Base-by-base conservation (phyloP, 2,888 invertebrate genomes). In the Drosophila tripunctata region DNA sequence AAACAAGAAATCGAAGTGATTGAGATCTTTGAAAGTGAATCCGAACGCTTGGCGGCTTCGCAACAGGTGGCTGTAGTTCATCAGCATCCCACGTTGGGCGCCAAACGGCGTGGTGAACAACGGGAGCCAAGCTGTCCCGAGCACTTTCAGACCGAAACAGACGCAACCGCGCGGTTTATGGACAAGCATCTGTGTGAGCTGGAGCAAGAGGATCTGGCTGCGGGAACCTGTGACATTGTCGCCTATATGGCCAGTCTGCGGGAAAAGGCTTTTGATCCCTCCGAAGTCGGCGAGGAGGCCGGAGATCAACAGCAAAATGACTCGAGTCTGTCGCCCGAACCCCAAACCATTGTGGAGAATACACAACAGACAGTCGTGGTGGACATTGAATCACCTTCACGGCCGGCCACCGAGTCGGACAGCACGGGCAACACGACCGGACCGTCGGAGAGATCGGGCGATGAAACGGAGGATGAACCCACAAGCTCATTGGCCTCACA, bases 181-280 rank as follows among this genome's bases (percentile, higher is more conserved):
- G 91, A 92, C 84, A 91, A 90, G 72, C 91, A 92, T 74, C 86
- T 92, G 56, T 89, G 90, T 63, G 91, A 91, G 60, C 82, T 92
- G 44, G 90, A 91, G 72, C 90, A 89, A 64, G 91, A 92, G 78
- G 85, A 90, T 69, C 67, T 90, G 57, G 88, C 89, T 12, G 90
- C 89, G 5, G 89, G 87, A 17, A 91, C 90, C 8, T 91, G 90
- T 64, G 91, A 92, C 75, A 92, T 92, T 55, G 91, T 88, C 30
- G 88, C 90, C 48, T 92, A 91, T 43, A 92, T 92, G 92, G 91
- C 91, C 33, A 91, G 91, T 61, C 77, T 92, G 8, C 90, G 91
- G 12, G 91, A 91, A 60, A 91, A 91, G 62, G 82, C 91, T 12
- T 81, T 91, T 7, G 91, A 91, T 68, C 86, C 89, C 0, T 80